Conservation (phyloP, 2,113 vertebrate species). For the Peromyscus californicus region DNA sequence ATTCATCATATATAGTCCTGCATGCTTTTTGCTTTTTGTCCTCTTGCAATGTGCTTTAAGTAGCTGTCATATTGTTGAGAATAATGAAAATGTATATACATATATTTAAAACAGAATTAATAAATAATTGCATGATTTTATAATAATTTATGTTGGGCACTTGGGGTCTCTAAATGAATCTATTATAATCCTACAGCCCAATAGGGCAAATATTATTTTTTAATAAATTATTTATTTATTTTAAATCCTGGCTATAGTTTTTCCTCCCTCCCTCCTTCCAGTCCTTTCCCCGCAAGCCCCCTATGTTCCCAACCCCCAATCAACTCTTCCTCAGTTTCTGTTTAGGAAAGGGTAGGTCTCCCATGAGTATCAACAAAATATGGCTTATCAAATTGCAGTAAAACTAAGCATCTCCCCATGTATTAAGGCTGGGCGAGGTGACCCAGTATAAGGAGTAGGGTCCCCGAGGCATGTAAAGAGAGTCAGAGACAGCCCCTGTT, state of each 20-base stretch:
- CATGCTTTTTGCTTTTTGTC: neutral
- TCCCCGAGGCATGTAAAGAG: no score
- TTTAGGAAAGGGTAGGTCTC: neutral
- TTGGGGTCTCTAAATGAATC: neutral
- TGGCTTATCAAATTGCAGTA: neutral
- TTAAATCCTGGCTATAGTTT: neutral
- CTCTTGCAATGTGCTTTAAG: neutral
- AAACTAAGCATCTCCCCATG: neutral
- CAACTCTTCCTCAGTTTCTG: neutral
- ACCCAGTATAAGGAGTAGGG: neutral
- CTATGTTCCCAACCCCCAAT: neutral
- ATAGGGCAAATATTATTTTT: neutral
- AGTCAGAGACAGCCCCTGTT: no score
- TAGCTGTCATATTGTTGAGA: neutral
- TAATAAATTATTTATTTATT: neutral
- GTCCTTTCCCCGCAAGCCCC: neutral
- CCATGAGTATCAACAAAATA: neutral
- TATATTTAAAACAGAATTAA: neutral
- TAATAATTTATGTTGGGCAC: neutral
- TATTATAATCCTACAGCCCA: neutral
- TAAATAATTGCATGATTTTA: neutral
- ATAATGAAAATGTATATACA: neutral
- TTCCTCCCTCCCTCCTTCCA: neutral
- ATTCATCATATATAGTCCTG: conserved; percentile 1
- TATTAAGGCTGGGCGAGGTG: neutral